Conservation (phyloP, 2,113 vertebrate genomes). For the Corvus moneduloides region DNA sequence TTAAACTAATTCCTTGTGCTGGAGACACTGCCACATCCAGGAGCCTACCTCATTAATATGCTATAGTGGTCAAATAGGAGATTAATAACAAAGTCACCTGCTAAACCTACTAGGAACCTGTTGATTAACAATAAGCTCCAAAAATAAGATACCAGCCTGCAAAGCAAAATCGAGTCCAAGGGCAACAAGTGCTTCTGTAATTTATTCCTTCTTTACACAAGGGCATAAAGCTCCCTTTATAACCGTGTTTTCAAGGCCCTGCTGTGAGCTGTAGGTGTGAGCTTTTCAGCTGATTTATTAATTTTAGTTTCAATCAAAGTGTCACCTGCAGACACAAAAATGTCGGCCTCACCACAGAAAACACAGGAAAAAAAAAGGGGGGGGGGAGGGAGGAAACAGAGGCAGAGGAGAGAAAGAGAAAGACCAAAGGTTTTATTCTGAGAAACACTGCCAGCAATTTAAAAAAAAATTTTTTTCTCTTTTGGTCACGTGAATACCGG, state of each 20-base stretch:
- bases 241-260: conserved; percentile 80
- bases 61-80: conserved; percentile 77
- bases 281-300: conserved; percentile 86
- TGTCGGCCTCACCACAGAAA: conserved; percentile 74
- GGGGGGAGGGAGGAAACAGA: not conserved
- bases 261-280: conserved; percentile 86
- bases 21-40: conserved; percentile 67
- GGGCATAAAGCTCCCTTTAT: conserved; percentile 84
- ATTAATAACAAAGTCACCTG: conserved; percentile 85
- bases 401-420: conserved; percentile 1
- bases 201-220: conserved; percentile 83
- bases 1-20: conserved; percentile 73
- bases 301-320: conserved; percentile 88
- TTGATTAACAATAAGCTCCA: conserved; percentile 82
- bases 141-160: conserved; percentile 82
- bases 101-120: conserved; percentile 81
- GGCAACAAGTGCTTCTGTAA: conserved; percentile 86
- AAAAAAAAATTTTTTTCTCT: not conserved
- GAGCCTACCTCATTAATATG: conserved; percentile 78
- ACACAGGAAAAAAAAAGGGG: conserved; percentile 19
- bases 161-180: conserved; percentile 81
- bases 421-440: conserved; percentile 66
- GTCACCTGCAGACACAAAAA: conserved; percentile 87
- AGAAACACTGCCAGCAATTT: conserved; percentile 69
- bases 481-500: not conserved